A percentile compares a stretch with the other conserved stretches of the same genome.
Conservation (phyloP, 2,888 invertebrate genomes). For the Amphipoea lucens region DNA sequence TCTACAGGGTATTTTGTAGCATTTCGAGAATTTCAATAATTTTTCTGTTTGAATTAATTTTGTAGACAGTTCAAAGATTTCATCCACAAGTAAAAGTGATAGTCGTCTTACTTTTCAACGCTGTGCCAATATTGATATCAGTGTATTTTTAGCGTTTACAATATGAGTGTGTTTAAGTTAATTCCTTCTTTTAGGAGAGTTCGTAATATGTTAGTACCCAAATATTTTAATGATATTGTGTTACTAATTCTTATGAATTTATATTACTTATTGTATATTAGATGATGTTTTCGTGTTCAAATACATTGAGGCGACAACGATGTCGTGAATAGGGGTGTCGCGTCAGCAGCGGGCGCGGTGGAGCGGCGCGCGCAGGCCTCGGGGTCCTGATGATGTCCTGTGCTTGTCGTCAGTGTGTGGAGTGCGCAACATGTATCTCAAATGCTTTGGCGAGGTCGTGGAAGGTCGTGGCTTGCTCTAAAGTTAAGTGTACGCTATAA, state of each 20-base stretch:
- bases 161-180: conserved; percentile 66
- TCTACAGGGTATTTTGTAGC: conserved; percentile 80
- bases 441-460: conserved; percentile 72
- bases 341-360: conserved; percentile 41
- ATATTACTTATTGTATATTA: conserved; percentile 76
- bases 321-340: conserved; percentile 63
- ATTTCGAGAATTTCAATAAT: conserved; percentile 68
- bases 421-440: conserved; percentile 72
- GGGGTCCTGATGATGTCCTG: conserved; percentile 50
- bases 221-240: conserved; percentile 82
- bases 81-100: conserved; percentile 42
- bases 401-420: conserved; percentile 70
- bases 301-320: conserved; percentile 59
- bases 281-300: conserved; percentile 70
- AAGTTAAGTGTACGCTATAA: conserved; percentile 83
- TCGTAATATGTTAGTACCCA: conserved; percentile 71
- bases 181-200: conserved; percentile 65
- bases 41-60: conserved; percentile 54
- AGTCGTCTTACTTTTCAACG: conserved; percentile 56
- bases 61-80: conserved; percentile 57
- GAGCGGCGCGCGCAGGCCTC: conserved; percentile 24
- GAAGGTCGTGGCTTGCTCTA: conserved; percentile 79
- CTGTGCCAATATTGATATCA: conserved; percentile 69
- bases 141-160: conserved; percentile 61
- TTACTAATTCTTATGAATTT: conserved; percentile 82